phyloP scores from a whole-genome alignment of 2,797 vertebrate genomes.

The Pempheris klunzingeri region DNA sequence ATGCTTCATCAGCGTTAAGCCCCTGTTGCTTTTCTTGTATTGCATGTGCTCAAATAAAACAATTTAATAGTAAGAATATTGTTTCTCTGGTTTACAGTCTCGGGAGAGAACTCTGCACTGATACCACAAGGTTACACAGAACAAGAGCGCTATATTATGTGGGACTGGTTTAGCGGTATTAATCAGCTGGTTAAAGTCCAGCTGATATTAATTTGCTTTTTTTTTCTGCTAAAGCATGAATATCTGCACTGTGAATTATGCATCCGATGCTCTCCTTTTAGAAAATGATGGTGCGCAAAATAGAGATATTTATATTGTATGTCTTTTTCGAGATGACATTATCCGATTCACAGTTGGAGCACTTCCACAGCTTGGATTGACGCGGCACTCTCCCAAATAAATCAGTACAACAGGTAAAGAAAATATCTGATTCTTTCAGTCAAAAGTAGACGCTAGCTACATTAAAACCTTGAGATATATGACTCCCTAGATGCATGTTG shows the following conservation, averaged over 20 bases:
- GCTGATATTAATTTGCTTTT: no score
- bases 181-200: no score
- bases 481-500: no score
- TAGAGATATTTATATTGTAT: no score
- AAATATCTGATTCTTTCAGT: neutral
- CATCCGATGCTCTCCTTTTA: neutral
- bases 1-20: neutral
- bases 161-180: no score
- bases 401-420: neutral
- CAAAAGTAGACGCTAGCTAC: no score
- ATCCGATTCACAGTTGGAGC: slow-evolving; percentile 2
- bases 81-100: neutral
- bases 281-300: neutral
- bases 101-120: neutral
- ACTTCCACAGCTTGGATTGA: slow-evolving; percentile 13
- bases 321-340: no score
- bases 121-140: neutral
- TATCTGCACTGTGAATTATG: no score
- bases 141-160: neutral
- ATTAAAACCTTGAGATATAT: no score
- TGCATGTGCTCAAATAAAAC: neutral
- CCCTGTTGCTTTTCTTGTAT: neutral
- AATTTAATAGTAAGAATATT: neutral
- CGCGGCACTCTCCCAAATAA: slow-evolving; percentile 4
- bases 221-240: no score